Conservation (phyloP, 2,888 invertebrate species). For the Drosophila dives region DNA sequence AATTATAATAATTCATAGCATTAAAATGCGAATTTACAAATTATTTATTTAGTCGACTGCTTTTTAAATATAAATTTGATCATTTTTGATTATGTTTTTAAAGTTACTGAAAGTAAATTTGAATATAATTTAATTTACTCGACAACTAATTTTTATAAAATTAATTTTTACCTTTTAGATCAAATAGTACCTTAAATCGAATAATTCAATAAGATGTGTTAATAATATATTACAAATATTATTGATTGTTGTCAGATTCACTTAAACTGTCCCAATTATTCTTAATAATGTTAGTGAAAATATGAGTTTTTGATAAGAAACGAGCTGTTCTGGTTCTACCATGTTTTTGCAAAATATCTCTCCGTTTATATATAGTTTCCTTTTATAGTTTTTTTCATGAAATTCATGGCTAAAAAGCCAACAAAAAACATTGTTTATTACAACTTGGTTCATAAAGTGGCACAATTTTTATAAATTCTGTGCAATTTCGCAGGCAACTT, state of each 20-base stretch:
- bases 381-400: background rate
- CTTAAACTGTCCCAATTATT: background rate
- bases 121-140: too few species aligned
- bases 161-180: too few species aligned
- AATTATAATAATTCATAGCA: background rate
- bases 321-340: background rate
- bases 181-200: background rate
- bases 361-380: background rate
- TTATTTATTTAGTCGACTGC: background rate
- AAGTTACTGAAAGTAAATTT: too few species aligned
- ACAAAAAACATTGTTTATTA: slow-evolving; percentile 1
- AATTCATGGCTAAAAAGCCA: background rate
- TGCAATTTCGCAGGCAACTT: background rate
- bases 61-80: background rate
- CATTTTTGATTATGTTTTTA: background rate
- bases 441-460: slow-evolving; percentile 2
- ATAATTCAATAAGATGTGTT: background rate
- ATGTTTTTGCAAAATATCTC: background rate
- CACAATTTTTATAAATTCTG: slow-evolving; percentile 24
- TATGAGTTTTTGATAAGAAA: background rate
- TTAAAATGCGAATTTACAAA: background rate
- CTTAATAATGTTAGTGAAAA: background rate
- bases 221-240: background rate
- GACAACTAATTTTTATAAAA: too few species aligned
- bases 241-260: background rate